phyloP scores from a whole-genome alignment of 2,797 vertebrate genomes.

The Emydoidea blandingii region DNA sequence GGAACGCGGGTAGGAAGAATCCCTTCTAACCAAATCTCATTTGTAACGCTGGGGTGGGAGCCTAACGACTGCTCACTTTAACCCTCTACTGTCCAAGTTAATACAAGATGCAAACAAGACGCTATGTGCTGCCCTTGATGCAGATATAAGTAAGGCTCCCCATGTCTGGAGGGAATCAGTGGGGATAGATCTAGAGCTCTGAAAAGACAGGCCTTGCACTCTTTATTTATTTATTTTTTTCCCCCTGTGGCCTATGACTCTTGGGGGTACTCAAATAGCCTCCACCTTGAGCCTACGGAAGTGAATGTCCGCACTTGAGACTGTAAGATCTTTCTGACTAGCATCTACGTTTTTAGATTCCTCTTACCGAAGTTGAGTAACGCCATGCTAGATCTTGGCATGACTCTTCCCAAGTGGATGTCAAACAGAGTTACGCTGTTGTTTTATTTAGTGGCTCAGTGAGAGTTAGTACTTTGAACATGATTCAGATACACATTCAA shows the following conservation, averaged over 20 bases:
- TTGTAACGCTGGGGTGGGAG: background rate
- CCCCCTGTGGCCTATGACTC: background rate
- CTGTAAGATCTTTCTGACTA: background rate
- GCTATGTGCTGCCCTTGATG: background rate
- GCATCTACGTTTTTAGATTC: background rate
- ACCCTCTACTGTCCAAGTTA: background rate
- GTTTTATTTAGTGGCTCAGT: conserved; percentile 1
- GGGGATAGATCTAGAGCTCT: background rate
- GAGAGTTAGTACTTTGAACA: background rate
- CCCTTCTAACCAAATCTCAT: background rate
- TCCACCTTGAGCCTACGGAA: background rate
- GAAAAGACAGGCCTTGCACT: background rate
- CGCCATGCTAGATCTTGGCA: background rate
- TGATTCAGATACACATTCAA: conserved; percentile 18
- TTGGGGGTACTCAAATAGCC: background rate
- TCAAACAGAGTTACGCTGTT: background rate
- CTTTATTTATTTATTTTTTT: background rate
- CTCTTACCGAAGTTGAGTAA: background rate
- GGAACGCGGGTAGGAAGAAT: conserved; percentile 6
- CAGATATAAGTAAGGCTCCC: background rate
- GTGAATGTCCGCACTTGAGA: background rate
- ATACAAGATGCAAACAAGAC: conserved; percentile 7
- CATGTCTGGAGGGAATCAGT: background rate
- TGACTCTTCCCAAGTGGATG: background rate
- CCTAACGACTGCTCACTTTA: background rate